Base-by-base conservation (phyloP, 30 jellyfish, hydroid and myxozoan species). In the Nemopilema nomurai region DNA sequence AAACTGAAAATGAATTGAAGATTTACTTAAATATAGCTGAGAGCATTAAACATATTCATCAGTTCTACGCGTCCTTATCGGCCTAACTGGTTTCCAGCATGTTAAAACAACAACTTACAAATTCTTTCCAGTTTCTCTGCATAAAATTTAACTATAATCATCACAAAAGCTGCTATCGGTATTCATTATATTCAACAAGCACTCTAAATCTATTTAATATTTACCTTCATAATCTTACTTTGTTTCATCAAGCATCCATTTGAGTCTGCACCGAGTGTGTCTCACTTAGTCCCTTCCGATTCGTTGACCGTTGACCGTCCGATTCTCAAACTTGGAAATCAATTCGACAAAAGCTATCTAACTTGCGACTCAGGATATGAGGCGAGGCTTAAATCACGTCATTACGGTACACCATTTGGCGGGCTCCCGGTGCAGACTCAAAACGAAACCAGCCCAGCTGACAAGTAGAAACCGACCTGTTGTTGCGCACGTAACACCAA, bases 21-120 rank as follows among this genome's bases (percentile, higher is more conserved):
- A 67, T 82, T 82, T 82, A 69, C 90, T 82, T 82, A 82, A 82
- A 82, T 82, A 82, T 65, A 82, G 90, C 90, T 82, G 90, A 51
- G 84, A 82, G 90, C 90, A 69, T 82, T 69, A 82, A 77, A 82
- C 78, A 71, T 82, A 74, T 51, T 29, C 23, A 32, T 77, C 49
- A 6, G 17, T 80, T 28, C 9, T 41, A 32, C 20, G 71, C 89
- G 62, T 33, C 41, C 19, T 41, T n/a, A 31, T 28, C 30, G 62
- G 76, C 49, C 81, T 80, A 67, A 82, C 90, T 82, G 90, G 78
- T 82, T 69, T 71, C 90, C 90, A 82, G 90, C 84, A 82, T 20
- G 90, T 52, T 69, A 71, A 68, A 79, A 79, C 80, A 28, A 79
- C 89, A 79, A 79, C 89, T 33, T 21, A 52, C 25, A 29, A 65